A percentile compares a stretch with the other conserved stretches of the same genome.
Conservation (phyloP, 2,888 invertebrate species). For the Nemotelus pantherinus region DNA sequence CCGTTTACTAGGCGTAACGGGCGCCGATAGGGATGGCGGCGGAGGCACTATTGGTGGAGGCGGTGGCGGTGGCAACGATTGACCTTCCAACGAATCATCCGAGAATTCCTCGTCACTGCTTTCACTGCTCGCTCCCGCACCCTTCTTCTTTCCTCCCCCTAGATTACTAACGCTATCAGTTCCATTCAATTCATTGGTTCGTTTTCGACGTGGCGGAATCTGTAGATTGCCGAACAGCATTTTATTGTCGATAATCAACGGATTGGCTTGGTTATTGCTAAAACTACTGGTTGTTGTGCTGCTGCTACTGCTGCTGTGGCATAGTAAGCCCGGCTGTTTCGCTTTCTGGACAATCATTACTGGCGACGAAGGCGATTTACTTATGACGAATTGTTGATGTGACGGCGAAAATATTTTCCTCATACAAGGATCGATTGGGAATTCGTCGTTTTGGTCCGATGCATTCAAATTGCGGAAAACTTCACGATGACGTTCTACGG, state of each 20-base stretch:
- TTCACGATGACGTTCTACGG: slow-evolving; percentile 81
- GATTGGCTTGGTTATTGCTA: slow-evolving; percentile 61
- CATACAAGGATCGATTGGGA: slow-evolving; percentile 10
- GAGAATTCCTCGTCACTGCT: slow-evolving; percentile 76
- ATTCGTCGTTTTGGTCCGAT: slow-evolving; percentile 36
- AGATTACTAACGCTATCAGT: slow-evolving; percentile 38
- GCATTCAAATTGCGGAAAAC: slow-evolving; percentile 70
- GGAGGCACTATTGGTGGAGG: slow-evolving; percentile 63
- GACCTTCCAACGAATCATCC: slow-evolving; percentile 83
- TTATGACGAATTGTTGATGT: slow-evolving; percentile 45
- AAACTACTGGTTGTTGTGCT: slow-evolving; percentile 49
- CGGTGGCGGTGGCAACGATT: slow-evolving; percentile 71
- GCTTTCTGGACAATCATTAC: slow-evolving; percentile 58
- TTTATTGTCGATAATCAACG: slow-evolving; percentile 48
- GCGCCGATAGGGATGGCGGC: slow-evolving; percentile 64
- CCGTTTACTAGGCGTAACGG: slow-evolving; percentile 74
- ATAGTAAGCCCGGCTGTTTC: slow-evolving; percentile 60
- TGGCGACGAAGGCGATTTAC: slow-evolving; percentile 65
- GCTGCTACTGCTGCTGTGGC: slow-evolving; percentile 56
- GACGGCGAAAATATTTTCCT: slow-evolving; percentile 38
- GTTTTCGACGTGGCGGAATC: slow-evolving; percentile 46
- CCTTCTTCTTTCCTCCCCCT: background rate
- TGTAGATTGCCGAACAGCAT: slow-evolving; percentile 50
- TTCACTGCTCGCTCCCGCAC: slow-evolving; percentile 47
- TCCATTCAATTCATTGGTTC: slow-evolving; percentile 43